Conservation (phyloP, 2,888 invertebrate genomes). For the Ochlodes sylvanus region DNA sequence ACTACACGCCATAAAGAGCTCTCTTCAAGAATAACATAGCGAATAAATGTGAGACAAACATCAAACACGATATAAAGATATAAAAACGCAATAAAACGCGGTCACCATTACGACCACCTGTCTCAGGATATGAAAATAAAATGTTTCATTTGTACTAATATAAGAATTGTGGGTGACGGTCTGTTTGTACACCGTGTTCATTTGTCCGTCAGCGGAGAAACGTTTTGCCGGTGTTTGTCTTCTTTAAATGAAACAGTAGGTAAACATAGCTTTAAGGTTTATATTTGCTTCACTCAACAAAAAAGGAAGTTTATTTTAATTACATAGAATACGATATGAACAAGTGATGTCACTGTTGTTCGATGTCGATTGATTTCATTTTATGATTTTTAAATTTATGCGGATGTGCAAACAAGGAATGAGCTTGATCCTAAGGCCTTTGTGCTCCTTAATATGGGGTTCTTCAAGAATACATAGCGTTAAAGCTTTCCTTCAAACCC, state of each 20-base stretch:
- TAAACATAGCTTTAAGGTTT: not conserved
- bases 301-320: no score
- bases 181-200: conserved; percentile 29
- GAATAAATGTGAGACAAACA: conserved; percentile 46
- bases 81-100: conserved; percentile 56
- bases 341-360: no score
- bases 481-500: no score
- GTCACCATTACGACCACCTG: conserved; percentile 50
- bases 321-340: no score
- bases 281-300: no score
- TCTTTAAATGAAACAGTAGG: not conserved
- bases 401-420: no score
- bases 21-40: conserved; percentile 40
- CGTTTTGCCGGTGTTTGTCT: not conserved
- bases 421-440: no score
- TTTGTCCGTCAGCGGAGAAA: conserved; percentile 5
- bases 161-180: conserved; percentile 21
- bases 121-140: conserved; percentile 50
- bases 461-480: no score
- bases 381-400: no score
- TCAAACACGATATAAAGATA: conserved; percentile 51
- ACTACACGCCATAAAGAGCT: conserved; percentile 15
- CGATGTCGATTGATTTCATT: no score
- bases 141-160: conserved; percentile 51
- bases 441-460: no score